Evolutionary conservation across 2,888 invertebrate species (phyloP).

Genomic region (Temnothorax unifasciatus): DNA sequence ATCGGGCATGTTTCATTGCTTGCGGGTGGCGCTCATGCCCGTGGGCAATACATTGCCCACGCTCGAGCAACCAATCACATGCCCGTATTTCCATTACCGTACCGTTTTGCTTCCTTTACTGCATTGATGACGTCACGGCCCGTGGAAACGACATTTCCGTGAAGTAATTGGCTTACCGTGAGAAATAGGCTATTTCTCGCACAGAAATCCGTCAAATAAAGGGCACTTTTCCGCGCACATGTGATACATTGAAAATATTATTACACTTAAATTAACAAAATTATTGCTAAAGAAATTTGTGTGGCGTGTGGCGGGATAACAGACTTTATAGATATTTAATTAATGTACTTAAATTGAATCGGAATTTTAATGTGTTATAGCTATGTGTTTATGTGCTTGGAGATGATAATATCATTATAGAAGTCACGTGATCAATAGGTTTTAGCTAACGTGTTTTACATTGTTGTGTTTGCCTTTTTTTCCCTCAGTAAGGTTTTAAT

Average conservation of each 20-base stretch:
- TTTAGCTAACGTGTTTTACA: slow-evolving; percentile 22
- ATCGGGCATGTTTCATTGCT: too few relatives aligned
- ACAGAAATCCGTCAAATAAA: too few relatives aligned
- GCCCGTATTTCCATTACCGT: too few relatives aligned
- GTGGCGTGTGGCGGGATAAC: background rate
- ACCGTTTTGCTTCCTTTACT: too few relatives aligned
- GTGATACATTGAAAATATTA: slow-evolving; percentile 13
- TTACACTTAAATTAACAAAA: slow-evolving; percentile 22
- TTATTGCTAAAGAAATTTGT: background rate
- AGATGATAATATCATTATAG: slow-evolving; percentile 39
- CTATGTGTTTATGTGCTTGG: slow-evolving; percentile 36
- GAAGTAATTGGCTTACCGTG: too few relatives aligned
- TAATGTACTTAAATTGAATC: slow-evolving; percentile 6
- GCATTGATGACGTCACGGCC: too few relatives aligned
- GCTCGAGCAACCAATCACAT: too few relatives aligned
- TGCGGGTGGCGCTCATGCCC: too few relatives aligned
- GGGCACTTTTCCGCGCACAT: too few relatives aligned
- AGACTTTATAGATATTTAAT: background rate
- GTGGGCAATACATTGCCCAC: too few relatives aligned
- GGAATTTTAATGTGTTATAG: background rate
- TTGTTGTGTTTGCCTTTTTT: slow-evolving; percentile 31
- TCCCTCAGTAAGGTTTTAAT: slow-evolving; percentile 41
- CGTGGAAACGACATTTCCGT: too few relatives aligned
- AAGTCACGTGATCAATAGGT: slow-evolving; percentile 19
- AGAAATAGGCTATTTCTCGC: too few relatives aligned